phyloP scores from a whole-genome alignment of 2,113 vertebrate genomes.

The Halcyon senegalensis region DNA sequence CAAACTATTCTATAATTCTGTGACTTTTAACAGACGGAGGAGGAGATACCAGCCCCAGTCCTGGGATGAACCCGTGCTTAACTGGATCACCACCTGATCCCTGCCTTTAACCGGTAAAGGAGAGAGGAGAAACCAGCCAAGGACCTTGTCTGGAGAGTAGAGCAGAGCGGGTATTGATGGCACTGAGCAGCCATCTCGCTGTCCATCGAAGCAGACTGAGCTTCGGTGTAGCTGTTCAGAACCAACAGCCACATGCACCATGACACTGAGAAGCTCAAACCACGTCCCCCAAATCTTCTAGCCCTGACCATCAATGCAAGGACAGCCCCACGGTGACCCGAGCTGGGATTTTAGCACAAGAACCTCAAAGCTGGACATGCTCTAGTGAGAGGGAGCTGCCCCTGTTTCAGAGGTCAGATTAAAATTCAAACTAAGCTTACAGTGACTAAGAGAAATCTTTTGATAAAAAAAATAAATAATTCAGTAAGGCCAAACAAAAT shows the following conservation, averaged over 20 bases:
- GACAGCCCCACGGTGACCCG: fast-evolving
- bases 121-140: not conserved
- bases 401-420: not conserved
- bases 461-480: not conserved
- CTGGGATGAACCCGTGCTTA: not conserved
- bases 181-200: too few species aligned
- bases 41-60: not conserved
- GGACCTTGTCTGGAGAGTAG: not conserved
- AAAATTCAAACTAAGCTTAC: not conserved
- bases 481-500: not conserved
- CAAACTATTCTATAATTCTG: too few species aligned
- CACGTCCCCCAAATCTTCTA: fast-evolving
- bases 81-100: not conserved
- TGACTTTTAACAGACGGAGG: not conserved
- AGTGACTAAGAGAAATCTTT: not conserved
- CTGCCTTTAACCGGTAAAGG: not conserved
- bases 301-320: not conserved
- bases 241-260: fast-evolving
- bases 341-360: not conserved
- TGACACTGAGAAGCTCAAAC: fast-evolving
- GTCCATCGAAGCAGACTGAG: not conserved
- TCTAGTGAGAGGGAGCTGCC: not conserved
- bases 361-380: not conserved
- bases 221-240: not conserved
- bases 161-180: not conserved